Conservation (phyloP, 2,888 invertebrate genomes). For the Thera britannica region DNA sequence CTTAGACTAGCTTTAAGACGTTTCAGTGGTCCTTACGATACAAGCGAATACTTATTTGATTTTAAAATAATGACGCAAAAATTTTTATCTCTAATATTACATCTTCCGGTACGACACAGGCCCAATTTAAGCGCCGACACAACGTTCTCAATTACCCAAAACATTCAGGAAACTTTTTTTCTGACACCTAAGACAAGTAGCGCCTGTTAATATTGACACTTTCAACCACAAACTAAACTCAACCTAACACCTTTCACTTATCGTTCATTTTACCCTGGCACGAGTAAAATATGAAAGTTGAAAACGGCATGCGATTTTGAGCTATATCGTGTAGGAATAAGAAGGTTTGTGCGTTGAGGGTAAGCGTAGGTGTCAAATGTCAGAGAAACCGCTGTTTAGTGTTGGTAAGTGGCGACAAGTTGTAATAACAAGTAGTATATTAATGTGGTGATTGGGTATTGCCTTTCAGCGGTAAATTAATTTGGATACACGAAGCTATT, state of each 20-base stretch:
- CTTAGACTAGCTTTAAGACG: no score
- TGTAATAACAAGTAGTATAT: conserved; percentile 77
- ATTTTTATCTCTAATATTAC: neutral
- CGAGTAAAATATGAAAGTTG: conserved; percentile 3
- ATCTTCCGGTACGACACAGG: conserved; percentile 12
- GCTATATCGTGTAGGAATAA: conserved; percentile 5
- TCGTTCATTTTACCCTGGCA: neutral
- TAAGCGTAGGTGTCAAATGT: conserved; percentile 59
- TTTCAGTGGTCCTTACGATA: no score
- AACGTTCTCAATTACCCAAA: conserved; percentile 62
- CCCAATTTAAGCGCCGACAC: conserved; percentile 45
- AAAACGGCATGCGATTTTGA: conserved; percentile 4
- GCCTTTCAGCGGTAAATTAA: conserved; percentile 44
- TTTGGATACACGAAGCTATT: conserved; percentile 36
- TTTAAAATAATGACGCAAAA: neutral
- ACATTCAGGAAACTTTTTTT: conserved; percentile 61
- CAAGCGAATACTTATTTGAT: no score
- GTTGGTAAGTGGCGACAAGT: conserved; percentile 73
- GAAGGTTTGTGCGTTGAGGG: conserved; percentile 29
- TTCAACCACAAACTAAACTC: conserved; percentile 20
- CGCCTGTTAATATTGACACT: conserved; percentile 61
- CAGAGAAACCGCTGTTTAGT: conserved; percentile 63
- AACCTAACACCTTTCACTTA: conserved; percentile 1
- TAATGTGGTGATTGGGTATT: conserved; percentile 58
- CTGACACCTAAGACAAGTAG: conserved; percentile 65